Evolutionary conservation across 2,888 invertebrate genomes (phyloP).

Genomic region (Mayetiola destructor): DNA sequence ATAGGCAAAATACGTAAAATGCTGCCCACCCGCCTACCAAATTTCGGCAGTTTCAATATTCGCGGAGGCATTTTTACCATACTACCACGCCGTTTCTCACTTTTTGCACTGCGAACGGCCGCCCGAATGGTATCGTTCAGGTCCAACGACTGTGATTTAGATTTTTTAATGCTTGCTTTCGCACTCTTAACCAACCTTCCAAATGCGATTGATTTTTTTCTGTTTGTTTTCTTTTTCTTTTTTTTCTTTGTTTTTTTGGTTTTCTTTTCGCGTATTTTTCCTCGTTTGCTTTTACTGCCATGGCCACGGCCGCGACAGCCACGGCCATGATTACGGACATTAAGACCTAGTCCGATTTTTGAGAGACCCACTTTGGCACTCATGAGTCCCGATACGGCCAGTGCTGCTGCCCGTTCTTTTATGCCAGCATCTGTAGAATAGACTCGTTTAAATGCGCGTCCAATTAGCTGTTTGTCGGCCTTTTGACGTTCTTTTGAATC

Average conservation of each 20-base stretch:
- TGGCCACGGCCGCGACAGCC: no score
- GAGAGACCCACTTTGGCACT: background rate
- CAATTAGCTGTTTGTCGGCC: constrained; percentile 16
- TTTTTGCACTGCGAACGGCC: background rate
- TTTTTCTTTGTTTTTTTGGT: background rate
- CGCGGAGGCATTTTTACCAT: background rate
- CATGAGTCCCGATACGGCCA: background rate
- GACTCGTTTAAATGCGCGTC: constrained; percentile 17
- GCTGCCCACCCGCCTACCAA: background rate
- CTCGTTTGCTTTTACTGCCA: no score
- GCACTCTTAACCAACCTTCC: background rate
- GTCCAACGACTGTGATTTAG: background rate
- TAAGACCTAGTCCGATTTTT: background rate
- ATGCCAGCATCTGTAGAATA: constrained; percentile 17
- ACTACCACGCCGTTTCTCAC: background rate
- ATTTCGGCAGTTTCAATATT: background rate
- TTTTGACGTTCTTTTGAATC: constrained; percentile 1
- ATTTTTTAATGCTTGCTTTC: background rate
- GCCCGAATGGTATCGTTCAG: background rate
- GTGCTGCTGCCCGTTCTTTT: background rate
- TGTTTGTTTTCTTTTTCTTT: background rate
- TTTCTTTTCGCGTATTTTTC: background rate
- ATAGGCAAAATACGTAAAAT: constrained; percentile 22
- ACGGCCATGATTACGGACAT: no score
- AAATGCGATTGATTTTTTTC: background rate